Conservation (phyloP, 2,113 vertebrate genomes). For the Oostethus manadensis region DNA sequence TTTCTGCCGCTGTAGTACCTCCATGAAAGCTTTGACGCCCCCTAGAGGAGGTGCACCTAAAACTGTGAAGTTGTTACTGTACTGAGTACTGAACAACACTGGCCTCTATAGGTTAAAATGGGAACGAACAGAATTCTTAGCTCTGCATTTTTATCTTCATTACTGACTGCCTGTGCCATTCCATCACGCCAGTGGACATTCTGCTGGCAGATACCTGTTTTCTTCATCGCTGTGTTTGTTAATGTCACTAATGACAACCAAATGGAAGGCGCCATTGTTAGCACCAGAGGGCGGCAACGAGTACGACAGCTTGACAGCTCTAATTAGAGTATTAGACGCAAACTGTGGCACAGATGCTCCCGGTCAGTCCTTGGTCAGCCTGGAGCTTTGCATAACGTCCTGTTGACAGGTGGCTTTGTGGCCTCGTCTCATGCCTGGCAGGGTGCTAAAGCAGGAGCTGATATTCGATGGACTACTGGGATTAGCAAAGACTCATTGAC, state of each 20-base stretch:
- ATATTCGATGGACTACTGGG: constrained; percentile 51
- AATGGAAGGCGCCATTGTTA: constrained; percentile 67
- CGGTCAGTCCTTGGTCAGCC: constrained; percentile 63
- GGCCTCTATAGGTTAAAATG: too few relatives aligned
- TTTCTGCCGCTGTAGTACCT: not conserved
- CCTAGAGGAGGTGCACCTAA: not conserved
- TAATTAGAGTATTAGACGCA: constrained; percentile 72
- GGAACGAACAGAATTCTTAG: too few relatives aligned
- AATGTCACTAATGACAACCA: constrained; percentile 60
- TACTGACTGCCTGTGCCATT: constrained; percentile 8
- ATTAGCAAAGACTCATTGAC: constrained; percentile 46
- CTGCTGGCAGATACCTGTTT: constrained; percentile 37
- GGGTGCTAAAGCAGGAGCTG: constrained; percentile 53
- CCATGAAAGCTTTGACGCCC: not conserved
- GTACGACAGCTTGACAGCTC: constrained; percentile 68
- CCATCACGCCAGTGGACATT: constrained; percentile 39
- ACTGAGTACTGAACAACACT: too few relatives aligned
- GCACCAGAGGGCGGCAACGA: constrained; percentile 52
- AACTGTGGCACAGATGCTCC: constrained; percentile 69
- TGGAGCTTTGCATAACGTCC: constrained; percentile 52
- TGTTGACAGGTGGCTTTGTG: constrained; percentile 68
- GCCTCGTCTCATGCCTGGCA: constrained; percentile 65
- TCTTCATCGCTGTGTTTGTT: constrained; percentile 49
- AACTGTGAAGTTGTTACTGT: not conserved
- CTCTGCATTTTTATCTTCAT: not conserved